Evolutionary conservation across 2,888 invertebrate species (phyloP), one percentile per base, ranked within the genome.

Genomic region (Orthosia gothica): DNA sequence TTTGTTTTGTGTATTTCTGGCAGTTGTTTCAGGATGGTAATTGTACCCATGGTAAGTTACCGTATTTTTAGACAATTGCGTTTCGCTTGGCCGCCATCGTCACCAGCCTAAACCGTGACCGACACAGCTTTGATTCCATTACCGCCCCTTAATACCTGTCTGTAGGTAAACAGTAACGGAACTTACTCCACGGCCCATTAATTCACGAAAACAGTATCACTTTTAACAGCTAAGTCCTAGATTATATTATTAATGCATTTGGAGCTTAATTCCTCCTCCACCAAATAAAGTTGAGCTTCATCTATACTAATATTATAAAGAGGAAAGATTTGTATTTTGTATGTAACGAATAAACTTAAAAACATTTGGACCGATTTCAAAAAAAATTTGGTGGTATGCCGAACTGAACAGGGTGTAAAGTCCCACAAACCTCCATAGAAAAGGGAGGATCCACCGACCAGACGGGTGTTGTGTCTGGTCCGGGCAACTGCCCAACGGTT

Each of bases 31-130:
- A 75, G 70, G 59, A 74, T 71, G 58, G 79, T 70, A 69, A 74
- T 68, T 70, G 77, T 62, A 70, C n/a, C 69, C 66, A 79, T 79
- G 70, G 87, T 83, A 78, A 71, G 78, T 73, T 86, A 86, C 88
- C 79, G 89, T 90, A 86, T 82, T 89, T 92, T 90, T 87, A 85
- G 87, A 89, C 91, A 89, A 89, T 88, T 84, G 75, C 81, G 90
- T 88, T 83, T 83, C 89, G 91, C 84, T 89, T 85, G 86, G 89
- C 78, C 55, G 81, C 81, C 69, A 74, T 49, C 76, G 81, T 84
- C 83, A 68, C 74, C 82, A 82, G 76, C 85, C 73, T 61, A 82
- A 81, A 76, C 84, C 84, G 79, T 87, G 84, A 82, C 86, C 82
- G 83, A 73, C 76, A 79, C 84, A 76, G 67, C 81, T 74, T 71